phyloP scores from a whole-genome alignment of 2,888 invertebrate species.

The Monochamus alternatus region DNA sequence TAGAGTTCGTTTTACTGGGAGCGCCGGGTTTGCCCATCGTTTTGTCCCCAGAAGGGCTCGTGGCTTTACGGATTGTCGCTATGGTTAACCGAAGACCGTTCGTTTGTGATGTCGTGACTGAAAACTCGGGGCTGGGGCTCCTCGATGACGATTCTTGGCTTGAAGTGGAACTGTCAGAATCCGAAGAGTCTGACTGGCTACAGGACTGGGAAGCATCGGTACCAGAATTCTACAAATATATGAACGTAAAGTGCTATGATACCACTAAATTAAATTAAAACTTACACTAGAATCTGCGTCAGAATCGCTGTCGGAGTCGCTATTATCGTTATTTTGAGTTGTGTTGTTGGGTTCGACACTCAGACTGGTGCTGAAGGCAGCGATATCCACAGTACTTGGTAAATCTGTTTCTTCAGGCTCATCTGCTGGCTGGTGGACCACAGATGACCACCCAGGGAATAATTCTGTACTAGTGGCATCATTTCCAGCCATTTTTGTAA shows the following conservation, averaged over 20 bases:
- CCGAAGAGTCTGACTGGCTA: constrained; percentile 69
- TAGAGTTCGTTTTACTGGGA: constrained; percentile 54
- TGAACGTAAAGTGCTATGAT: background rate
- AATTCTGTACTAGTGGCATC: constrained; percentile 69
- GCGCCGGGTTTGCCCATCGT: constrained; percentile 67
- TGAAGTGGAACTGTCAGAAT: constrained; percentile 68
- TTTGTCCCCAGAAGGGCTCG: constrained; percentile 66
- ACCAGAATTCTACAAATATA: constrained; percentile 70
- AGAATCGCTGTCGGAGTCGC: constrained; percentile 76
- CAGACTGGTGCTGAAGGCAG: constrained; percentile 75
- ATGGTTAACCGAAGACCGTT: constrained; percentile 77
- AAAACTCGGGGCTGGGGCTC: constrained; percentile 73
- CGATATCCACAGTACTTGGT: constrained; percentile 80
- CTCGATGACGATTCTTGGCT: constrained; percentile 68
- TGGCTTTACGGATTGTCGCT: constrained; percentile 75
- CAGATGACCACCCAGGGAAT: constrained; percentile 73
- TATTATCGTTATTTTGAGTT: constrained; percentile 58
- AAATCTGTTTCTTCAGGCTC: constrained; percentile 78
- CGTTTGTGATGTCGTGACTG: constrained; percentile 76
- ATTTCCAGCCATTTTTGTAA: constrained; percentile 67
- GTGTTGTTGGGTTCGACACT: constrained; percentile 62
- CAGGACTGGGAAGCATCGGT: constrained; percentile 70
- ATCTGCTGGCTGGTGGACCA: constrained; percentile 75
- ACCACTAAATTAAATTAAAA: constrained; percentile 20
- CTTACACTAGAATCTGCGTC: constrained; percentile 73